Conservation (phyloP, 92 coral and sea anemone genomes). For the Paragorgia papillata region DNA sequence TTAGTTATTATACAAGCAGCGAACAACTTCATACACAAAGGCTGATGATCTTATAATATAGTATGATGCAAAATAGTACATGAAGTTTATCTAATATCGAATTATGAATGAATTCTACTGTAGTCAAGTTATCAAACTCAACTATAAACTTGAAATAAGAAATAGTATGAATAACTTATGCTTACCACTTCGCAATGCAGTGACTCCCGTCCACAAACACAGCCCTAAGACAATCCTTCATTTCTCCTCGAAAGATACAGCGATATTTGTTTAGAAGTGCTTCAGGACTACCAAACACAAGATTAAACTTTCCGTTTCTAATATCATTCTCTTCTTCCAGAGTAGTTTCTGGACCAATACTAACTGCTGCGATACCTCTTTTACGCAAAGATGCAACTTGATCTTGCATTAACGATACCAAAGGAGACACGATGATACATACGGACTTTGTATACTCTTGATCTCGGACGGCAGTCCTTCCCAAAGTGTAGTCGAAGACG, state of each 20-base stretch:
- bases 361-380: neutral
- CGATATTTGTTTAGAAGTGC: slow-evolving; percentile 47
- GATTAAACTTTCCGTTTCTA: slow-evolving; percentile 10
- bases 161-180: too few relatives aligned
- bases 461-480: neutral
- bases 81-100: too few relatives aligned
- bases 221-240: slow-evolving; percentile 40
- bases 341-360: slow-evolving; percentile 31
- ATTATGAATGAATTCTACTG: too few relatives aligned
- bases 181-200: too few relatives aligned
- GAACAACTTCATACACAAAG: neutral
- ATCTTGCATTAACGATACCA: too few relatives aligned
- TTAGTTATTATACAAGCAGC: neutral
- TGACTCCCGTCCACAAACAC: slow-evolving; percentile 59
- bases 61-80: too few relatives aligned
- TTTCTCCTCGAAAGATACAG: neutral
- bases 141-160: too few relatives aligned
- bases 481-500: slow-evolving; percentile 28
- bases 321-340: slow-evolving; percentile 31
- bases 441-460: neutral
- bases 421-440: slow-evolving; percentile 6
- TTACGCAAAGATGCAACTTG: too few relatives aligned
- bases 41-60: slow-evolving; percentile 49
- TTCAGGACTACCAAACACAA: slow-evolving; percentile 58
- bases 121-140: too few relatives aligned